Evolutionary conservation across 1,140 invertebrate genomes (phyloP).

Genomic region (Diachasma alloeum): DNA sequence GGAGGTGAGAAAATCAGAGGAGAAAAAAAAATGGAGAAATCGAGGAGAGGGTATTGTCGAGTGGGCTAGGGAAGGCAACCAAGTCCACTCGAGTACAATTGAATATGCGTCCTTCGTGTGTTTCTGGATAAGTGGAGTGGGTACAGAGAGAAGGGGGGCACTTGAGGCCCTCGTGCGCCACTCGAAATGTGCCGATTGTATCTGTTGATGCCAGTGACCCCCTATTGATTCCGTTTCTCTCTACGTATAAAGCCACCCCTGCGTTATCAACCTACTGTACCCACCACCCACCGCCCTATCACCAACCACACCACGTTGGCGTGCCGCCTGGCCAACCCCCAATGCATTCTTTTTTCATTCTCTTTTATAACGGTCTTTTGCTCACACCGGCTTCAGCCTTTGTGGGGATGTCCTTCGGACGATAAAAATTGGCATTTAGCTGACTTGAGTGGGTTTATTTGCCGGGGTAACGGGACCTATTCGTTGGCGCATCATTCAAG

Average conservation of each 20-base stretch:
- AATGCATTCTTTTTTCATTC: neutral
- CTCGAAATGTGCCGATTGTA: conserved; percentile 62
- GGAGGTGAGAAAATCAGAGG: neutral
- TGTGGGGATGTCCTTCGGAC: neutral
- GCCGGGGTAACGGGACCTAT: no score
- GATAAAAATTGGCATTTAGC: neutral
- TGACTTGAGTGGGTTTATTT: neutral
- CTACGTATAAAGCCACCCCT: conserved; percentile 15
- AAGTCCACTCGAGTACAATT: neutral
- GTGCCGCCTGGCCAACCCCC: conserved; percentile 18
- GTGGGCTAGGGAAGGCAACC: neutral
- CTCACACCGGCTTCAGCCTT: neutral
- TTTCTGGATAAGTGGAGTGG: conserved; percentile 6
- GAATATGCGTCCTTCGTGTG: conserved; percentile 16
- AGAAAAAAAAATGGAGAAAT: neutral
- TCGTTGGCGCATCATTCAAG: no score
- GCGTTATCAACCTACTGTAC: conserved; percentile 8
- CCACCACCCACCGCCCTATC: neutral
- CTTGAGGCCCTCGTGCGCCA: conserved; percentile 19
- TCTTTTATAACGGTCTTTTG: conserved; percentile 9
- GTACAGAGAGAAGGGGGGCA: neutral
- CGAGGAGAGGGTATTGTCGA: neutral
- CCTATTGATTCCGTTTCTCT: conserved; percentile 59
- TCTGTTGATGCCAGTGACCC: conserved; percentile 64
- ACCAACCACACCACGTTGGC: conserved; percentile 6